Conservation (phyloP, 2,113 vertebrate species). For the Nothobranchius kuhntae region DNA sequence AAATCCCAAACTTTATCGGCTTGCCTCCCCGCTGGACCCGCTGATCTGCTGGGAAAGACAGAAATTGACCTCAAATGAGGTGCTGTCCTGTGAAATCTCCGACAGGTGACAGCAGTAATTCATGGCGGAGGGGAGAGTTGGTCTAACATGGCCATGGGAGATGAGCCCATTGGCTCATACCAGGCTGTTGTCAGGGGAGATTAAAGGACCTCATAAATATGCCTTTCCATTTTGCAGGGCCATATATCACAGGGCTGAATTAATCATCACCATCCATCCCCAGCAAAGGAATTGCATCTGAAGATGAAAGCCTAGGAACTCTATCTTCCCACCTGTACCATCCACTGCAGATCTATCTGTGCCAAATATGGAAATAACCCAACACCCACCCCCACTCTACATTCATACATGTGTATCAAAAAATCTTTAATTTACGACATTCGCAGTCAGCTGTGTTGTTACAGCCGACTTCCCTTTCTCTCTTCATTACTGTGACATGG, state of each 20-base stretch:
- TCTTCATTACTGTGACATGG: slow-evolving; percentile 59
- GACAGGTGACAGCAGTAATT: slow-evolving; percentile 72
- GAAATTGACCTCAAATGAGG: slow-evolving; percentile 69
- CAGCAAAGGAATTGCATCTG: slow-evolving; percentile 56
- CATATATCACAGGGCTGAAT: slow-evolving; percentile 57
- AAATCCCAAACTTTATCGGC: slow-evolving; percentile 76
- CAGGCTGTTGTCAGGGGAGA: slow-evolving; percentile 66
- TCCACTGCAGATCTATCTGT: slow-evolving; percentile 43
- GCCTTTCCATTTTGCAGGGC: slow-evolving; percentile 43
- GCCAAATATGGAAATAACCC: slow-evolving; percentile 38
- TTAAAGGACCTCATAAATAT: slow-evolving; percentile 75
- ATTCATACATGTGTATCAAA: neutral
- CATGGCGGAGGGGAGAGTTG: slow-evolving; percentile 44
- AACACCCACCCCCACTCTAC: neutral
- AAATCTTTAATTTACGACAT: neutral
- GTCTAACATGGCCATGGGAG: slow-evolving; percentile 56
- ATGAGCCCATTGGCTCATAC: slow-evolving; percentile 56
- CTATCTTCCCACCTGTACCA: slow-evolving; percentile 57
- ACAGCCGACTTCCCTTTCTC: slow-evolving; percentile 23
- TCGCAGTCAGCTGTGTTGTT: neutral
- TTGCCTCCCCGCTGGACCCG: slow-evolving; percentile 62
- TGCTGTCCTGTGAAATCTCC: slow-evolving; percentile 62
- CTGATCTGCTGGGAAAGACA: slow-evolving; percentile 68
- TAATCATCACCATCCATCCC: slow-evolving; percentile 63
- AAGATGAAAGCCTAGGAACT: slow-evolving; percentile 58